Evolutionary conservation across 2,797 vertebrate species (phyloP).

Genomic region (Spinus pinus): DNA sequence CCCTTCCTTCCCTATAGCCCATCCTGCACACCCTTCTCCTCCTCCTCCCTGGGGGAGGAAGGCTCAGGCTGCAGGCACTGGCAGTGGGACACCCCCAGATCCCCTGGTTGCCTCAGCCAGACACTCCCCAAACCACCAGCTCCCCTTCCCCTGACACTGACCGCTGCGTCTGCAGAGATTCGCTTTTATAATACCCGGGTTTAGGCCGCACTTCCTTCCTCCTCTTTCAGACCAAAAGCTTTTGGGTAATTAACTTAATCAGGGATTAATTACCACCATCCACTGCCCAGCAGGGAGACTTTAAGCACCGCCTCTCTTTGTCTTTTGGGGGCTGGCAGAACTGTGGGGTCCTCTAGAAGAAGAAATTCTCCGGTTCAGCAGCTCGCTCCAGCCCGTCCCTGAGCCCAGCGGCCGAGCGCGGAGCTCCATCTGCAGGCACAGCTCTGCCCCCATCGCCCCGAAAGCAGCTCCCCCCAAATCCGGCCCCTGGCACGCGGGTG

Average conservation of each 20-base stretch:
- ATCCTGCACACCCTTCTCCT: not conserved
- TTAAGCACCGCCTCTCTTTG: fast-evolving
- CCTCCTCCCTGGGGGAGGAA: not conserved
- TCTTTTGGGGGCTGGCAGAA: not conserved
- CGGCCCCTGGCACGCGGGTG: not conserved
- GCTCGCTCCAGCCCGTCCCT: not conserved
- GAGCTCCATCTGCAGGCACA: conserved; percentile 53
- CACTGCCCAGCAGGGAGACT: not conserved
- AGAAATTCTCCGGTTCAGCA: not conserved
- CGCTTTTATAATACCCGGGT: not conserved
- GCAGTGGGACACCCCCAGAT: not conserved
- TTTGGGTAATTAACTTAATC: not conserved
- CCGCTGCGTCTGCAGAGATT: fast-evolving
- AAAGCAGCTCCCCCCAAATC: not conserved
- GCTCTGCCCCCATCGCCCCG: not conserved
- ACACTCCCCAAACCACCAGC: fast-evolving
- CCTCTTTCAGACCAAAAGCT: not conserved
- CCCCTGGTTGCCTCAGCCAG: fast-evolving
- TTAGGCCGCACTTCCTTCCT: not conserved
- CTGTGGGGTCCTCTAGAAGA: not conserved
- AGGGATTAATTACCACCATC: not conserved
- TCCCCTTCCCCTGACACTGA: fast-evolving
- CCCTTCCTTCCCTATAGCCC: not conserved
- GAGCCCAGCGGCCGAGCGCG: fast-evolving
- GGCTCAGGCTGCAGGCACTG: not conserved